These are phyloP conservation scores for Euschistus heros DNA, from an alignment of 1,140 invertebrate genomes.

Conservation along the genomic window DNA sequence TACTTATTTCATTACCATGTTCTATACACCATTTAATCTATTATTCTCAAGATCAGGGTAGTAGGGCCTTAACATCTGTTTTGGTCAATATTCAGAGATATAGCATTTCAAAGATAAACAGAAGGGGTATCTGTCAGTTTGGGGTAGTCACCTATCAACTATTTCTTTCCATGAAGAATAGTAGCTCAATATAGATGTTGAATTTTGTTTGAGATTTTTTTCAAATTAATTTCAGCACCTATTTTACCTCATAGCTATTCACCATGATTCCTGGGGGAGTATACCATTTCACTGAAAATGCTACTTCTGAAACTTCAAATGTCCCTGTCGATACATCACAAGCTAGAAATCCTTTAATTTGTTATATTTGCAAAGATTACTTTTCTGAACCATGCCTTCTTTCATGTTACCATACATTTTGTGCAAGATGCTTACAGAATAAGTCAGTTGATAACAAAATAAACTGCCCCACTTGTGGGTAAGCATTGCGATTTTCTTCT, in stretches of 20 bases:
- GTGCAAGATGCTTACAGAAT: slow-evolving; percentile 49
- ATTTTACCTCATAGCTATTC: too few species aligned
- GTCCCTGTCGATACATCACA: not conserved
- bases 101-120: not conserved
- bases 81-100: slow-evolving; percentile 11
- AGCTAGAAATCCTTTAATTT: slow-evolving; percentile 47
- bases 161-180: too few species aligned
- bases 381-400: slow-evolving; percentile 55
- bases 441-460: slow-evolving; percentile 48
- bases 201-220: too few species aligned
- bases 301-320: slow-evolving; percentile 8
- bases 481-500: slow-evolving; percentile 25
- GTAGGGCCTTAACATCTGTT: slow-evolving; percentile 8
- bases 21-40: too few species aligned
- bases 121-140: not conserved
- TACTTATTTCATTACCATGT: too few species aligned
- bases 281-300: slow-evolving; percentile 10
- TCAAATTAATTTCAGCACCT: too few species aligned
- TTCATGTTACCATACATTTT: slow-evolving; percentile 57
- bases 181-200: too few species aligned
- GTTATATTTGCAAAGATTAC: slow-evolving; percentile 54
- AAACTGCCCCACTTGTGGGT: slow-evolving; percentile 56
- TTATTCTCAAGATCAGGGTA: too few species aligned
- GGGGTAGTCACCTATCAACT: not conserved
- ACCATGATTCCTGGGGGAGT: slow-evolving; percentile 7